A percentile compares a stretch with the other conserved stretches of the same genome.
phyloP scores from a whole-genome alignment of 2,888 invertebrate genomes.

The Drosophila atroscutellata region DNA sequence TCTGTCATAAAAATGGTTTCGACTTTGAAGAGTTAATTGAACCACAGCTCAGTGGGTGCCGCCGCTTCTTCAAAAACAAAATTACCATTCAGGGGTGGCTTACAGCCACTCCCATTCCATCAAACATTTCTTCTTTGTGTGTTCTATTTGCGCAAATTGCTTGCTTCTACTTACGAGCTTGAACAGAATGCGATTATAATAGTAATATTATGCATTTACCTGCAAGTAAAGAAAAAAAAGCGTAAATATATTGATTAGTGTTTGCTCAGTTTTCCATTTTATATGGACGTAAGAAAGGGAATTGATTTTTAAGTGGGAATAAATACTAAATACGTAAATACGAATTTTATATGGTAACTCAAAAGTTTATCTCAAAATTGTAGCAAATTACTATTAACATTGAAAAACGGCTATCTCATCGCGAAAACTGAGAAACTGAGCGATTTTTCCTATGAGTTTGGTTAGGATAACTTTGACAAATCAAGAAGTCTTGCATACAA shows the following conservation, averaged over 20 bases:
- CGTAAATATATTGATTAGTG: background rate
- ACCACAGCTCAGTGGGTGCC: slow-evolving; percentile 31
- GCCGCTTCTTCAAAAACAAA: background rate
- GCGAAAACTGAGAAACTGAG: background rate
- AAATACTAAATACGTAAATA: background rate
- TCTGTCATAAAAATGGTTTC: slow-evolving; percentile 37
- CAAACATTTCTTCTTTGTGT: background rate
- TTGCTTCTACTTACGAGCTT: slow-evolving; percentile 31
- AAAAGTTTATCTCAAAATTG: background rate
- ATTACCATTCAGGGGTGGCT: background rate
- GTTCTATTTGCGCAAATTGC: slow-evolving; percentile 32
- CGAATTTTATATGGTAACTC: background rate
- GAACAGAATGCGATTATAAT: background rate
- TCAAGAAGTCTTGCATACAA: background rate
- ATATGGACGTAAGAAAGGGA: background rate
- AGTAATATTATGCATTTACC: slow-evolving; percentile 39
- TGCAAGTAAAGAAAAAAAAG: slow-evolving; percentile 39
- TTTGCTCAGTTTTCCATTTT: background rate
- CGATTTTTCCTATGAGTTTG: background rate
- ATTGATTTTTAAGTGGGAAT: background rate
- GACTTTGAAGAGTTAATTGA: slow-evolving; percentile 54
- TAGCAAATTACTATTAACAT: background rate
- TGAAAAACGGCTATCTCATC: background rate
- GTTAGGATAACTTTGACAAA: background rate
- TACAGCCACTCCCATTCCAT: background rate